Evolutionary conservation across 1,140 invertebrate species (phyloP).

Genomic region (Drosophila hydei): DNA sequence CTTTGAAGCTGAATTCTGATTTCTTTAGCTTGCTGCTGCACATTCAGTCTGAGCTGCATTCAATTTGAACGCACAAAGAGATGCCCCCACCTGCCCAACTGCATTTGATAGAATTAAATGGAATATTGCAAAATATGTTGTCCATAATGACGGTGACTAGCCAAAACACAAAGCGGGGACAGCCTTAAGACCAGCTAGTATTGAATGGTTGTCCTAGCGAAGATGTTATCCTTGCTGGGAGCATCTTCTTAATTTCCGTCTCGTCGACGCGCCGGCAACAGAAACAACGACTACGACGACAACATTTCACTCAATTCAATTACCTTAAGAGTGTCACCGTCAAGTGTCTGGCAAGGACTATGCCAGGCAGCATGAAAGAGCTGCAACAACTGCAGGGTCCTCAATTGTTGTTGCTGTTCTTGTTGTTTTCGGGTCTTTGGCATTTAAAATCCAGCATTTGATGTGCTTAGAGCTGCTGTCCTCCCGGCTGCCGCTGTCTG

Average conservation of each 20-base stretch:
- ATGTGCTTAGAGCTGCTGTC: conserved; percentile 71
- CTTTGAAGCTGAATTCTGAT: conserved; percentile 27
- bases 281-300: conserved; percentile 57
- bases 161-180: conserved; percentile 11
- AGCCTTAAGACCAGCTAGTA: conserved; percentile 60
- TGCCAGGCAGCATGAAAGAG: conserved; percentile 16
- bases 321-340: conserved; percentile 81
- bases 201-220: conserved; percentile 64
- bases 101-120: conserved; percentile 72
- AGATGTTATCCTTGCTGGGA: conserved; percentile 38
- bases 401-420: conserved; percentile 34
- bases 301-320: conserved; percentile 83
- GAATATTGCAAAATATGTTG: conserved; percentile 79
- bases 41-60: conserved; percentile 48
- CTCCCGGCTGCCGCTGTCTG: conserved; percentile 29
- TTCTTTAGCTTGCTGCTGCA: conserved; percentile 18
- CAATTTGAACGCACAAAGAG: conserved; percentile 33
- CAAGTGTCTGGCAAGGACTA: conserved; percentile 66
- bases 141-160: conserved; percentile 62
- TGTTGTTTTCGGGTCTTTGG: conserved; percentile 62
- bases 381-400: conserved; percentile 24
- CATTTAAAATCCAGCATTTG: conserved; percentile 81
- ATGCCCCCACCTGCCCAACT: conserved; percentile 26
- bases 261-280: conserved; percentile 58
- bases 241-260: conserved; percentile 67